Percentiles rank a stretch among this genome's conserved stretches.
Evolutionary conservation across 2,797 vertebrate species (phyloP).

Genomic region (Petrocephalus schoutedeni): DNA sequence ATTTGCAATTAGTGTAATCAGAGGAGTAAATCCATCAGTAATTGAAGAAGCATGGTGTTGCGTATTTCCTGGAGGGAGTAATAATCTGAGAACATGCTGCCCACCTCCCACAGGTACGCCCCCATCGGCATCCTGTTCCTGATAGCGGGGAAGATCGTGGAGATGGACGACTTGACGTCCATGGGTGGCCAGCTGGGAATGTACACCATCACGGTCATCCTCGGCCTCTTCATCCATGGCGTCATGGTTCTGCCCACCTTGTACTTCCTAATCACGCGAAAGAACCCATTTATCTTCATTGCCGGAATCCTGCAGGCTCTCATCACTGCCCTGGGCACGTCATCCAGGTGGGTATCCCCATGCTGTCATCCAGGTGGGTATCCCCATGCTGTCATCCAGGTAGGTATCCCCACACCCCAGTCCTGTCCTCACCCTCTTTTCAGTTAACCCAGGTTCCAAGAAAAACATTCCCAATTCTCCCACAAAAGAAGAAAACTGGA

Average conservation of each 20-base stretch:
- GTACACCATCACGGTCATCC: constrained; percentile 92
- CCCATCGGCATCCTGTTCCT: constrained; percentile 92
- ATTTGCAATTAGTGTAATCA: background rate
- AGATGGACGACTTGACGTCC: constrained; percentile 93
- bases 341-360: constrained; percentile 78
- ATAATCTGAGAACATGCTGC: background rate
- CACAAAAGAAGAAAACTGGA: background rate
- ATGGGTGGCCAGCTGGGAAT: constrained; percentile 93
- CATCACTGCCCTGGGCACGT: constrained; percentile 87
- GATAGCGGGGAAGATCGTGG: constrained; percentile 95
- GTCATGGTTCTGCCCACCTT: constrained; percentile 84
- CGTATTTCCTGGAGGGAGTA: background rate
- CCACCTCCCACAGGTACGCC: constrained; percentile 72
- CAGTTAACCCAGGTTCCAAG: background rate
- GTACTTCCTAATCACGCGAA: constrained; percentile 84
- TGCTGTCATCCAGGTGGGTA: constrained; percentile 78
- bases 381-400: constrained; percentile 75
- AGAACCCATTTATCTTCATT: constrained; percentile 91
- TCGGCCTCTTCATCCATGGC: constrained; percentile 83
- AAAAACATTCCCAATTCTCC: background rate
- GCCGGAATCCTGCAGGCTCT: constrained; percentile 86
- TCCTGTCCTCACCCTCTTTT: background rate
- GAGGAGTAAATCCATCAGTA: background rate
- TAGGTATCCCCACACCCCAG: constrained; percentile 40
- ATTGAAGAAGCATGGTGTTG: background rate